A percentile compares a stretch with the other conserved stretches of the same genome.
These are phyloP conservation scores for Heteromormyrus szaboi DNA, from an alignment of 2,797 vertebrate genomes.

Conservation along the genomic window DNA sequence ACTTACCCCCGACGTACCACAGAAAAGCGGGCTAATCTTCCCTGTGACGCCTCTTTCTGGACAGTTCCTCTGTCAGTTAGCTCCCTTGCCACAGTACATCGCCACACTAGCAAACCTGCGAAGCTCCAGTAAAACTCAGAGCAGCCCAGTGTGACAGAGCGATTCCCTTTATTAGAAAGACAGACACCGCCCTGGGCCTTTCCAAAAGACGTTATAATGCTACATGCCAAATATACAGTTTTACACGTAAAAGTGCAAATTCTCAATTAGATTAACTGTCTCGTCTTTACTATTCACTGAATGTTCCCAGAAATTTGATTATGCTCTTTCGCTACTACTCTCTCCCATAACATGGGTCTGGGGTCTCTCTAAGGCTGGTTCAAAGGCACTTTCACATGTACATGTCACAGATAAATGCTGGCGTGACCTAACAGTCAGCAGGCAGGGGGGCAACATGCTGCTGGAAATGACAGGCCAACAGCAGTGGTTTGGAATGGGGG, in stretches of 20 bases:
- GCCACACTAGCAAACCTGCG: background rate
- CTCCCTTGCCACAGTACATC: background rate
- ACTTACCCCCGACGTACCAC: background rate
- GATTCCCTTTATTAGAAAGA: conserved; percentile 97
- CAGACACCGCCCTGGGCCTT: conserved; percentile 74
- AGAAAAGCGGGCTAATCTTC: background rate
- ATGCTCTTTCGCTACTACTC: conserved; percentile 48
- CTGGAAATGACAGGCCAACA: conserved; percentile 30
- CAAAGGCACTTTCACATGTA: conserved; percentile 99
- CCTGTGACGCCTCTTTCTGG: background rate
- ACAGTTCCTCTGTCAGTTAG: background rate
- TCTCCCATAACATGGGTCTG: conserved; percentile 56
- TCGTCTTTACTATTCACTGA: conserved; percentile 57
- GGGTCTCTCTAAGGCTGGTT: conserved; percentile 79
- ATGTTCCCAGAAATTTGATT: conserved; percentile 59
- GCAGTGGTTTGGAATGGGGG: conserved; percentile 33
- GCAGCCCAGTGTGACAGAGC: conserved; percentile 62
- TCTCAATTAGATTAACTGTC: conserved; percentile 84
- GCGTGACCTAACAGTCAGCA: conserved; percentile 75
- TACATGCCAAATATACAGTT: conserved; percentile 96
- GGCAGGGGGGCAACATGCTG: conserved; percentile 52
- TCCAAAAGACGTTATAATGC: conserved; percentile 75
- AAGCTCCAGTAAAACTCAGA: conserved; percentile 31
- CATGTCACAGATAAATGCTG: conserved; percentile 84
- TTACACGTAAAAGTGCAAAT: conserved; percentile 96